phyloP scores from a whole-genome alignment of 2,888 invertebrate genomes.

The Polylopha cassiicola region DNA sequence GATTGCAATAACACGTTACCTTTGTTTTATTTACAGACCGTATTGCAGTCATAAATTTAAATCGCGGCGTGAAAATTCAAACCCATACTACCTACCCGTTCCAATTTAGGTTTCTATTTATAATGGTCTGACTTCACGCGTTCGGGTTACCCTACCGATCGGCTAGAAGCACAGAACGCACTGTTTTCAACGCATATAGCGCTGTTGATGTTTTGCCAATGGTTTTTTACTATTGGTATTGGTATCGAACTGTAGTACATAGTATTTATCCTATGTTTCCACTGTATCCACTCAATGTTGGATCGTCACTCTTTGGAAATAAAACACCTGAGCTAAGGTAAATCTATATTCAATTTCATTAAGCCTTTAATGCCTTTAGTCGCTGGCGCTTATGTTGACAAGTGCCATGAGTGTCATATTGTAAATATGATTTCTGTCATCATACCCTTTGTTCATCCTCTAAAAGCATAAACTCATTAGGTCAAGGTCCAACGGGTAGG shows the following conservation, averaged over 20 bases:
- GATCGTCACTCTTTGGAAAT: too few relatives aligned
- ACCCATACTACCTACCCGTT: conserved; percentile 39
- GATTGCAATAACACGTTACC: conserved; percentile 29
- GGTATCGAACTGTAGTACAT: not conserved
- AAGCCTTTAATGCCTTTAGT: too few relatives aligned
- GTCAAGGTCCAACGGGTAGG: conserved; percentile 59
- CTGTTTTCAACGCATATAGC: conserved; percentile 37
- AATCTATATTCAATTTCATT: too few relatives aligned
- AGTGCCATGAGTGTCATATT: too few relatives aligned
- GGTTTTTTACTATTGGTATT: conserved; percentile 3
- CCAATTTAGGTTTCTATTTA: conserved; percentile 58
- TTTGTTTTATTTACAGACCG: conserved; percentile 36
- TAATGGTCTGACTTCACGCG: conserved; percentile 59
- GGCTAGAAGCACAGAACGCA: conserved; percentile 39
- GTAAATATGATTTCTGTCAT: conserved; percentile 23
- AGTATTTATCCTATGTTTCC: too few relatives aligned
- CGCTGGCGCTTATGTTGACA: too few relatives aligned
- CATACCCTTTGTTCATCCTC: conserved; percentile 31
- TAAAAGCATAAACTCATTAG: conserved; percentile 33
- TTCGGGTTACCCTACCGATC: conserved; percentile 27
- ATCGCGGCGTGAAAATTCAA: conserved; percentile 48
- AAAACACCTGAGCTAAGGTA: too few relatives aligned
- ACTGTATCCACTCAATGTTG: too few relatives aligned
- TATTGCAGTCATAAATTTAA: conserved; percentile 43
- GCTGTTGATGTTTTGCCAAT: conserved; percentile 47